Base-by-base conservation (phyloP, 2,888 invertebrate species). In the Dasysyrphus tricinctus region DNA sequence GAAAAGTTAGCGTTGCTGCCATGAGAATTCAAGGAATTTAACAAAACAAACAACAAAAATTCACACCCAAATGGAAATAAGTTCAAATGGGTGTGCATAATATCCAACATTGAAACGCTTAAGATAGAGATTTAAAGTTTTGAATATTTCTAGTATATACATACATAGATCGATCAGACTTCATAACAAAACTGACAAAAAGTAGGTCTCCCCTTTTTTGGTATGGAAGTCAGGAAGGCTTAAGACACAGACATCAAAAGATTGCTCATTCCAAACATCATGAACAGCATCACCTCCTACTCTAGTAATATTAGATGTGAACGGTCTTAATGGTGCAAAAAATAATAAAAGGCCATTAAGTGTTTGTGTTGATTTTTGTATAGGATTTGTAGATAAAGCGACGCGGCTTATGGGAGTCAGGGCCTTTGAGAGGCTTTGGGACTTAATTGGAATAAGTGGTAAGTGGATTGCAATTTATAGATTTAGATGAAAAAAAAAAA, bases 351-450 rank as follows among this genome's bases (percentile, higher is more conserved):
- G 32, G 61, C 19, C 65, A 63, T 57, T 65, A 57, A 61, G 63
- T 47, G 63, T 44, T 56, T 65, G 47, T 79, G 79, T 57, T 79
- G 78, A 63, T 72, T 63, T 65, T 79, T 47, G 19, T 39, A n/a
- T n/a, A 32, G 63, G 72, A 63, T 65, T 72, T 44, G 9, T 24
- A 70, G 70, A 72, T 63, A 47, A 51, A 44, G 39, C 51, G 29
- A 19, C 24, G 37, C 37, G 72, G 56, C 47, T 72, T 72, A 79
- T 65, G 63, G 14, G 65, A 56, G 56, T 47, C 16, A 49, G 37
- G 47, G 56, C 34, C 16, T 57, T 19, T 4, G 51, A 6, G 32
- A 2, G 49, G 44, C 24, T 63, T 78, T 39, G 32, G 3, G 24
- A 57, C 65, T 65, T 79, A n/a, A 56, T 78, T 63, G 44, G 72